A percentile compares a stretch with the other conserved stretches of the same genome.
Evolutionary conservation across 2,888 invertebrate species (phyloP).

Genomic region (Andrena minutula): DNA sequence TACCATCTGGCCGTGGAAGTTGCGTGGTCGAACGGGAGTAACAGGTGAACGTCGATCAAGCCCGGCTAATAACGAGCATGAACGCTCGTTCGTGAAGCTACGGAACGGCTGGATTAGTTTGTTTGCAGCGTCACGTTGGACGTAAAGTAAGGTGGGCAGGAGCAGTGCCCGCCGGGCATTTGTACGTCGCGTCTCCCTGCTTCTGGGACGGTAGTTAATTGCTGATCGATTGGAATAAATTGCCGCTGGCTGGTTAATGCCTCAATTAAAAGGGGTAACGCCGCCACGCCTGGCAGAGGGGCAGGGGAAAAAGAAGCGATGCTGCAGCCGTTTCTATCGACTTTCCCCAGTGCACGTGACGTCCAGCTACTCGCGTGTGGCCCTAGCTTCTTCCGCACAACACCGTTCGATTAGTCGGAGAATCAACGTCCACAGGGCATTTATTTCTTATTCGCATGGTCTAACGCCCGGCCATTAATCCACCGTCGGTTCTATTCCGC

Average conservation of each 20-base stretch:
- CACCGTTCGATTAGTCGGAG: slow-evolving; percentile 37
- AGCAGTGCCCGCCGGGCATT: slow-evolving; percentile 61
- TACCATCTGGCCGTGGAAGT: slow-evolving; percentile 22
- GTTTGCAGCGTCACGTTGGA: slow-evolving; percentile 49
- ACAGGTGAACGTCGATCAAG: slow-evolving; percentile 61
- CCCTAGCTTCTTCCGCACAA: background rate
- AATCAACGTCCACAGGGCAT: slow-evolving; percentile 40
- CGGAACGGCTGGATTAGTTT: slow-evolving; percentile 37
- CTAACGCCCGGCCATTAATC: slow-evolving; percentile 48
- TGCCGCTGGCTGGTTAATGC: slow-evolving; percentile 76
- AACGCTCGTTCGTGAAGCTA: slow-evolving; percentile 1
- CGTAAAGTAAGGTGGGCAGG: slow-evolving; percentile 41
- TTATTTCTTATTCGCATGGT: slow-evolving; percentile 58
- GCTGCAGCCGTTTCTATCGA: slow-evolving; percentile 45
- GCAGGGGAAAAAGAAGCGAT: slow-evolving; percentile 13
- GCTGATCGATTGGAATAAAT: slow-evolving; percentile 80
- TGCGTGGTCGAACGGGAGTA: slow-evolving; percentile 43
- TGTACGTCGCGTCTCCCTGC: slow-evolving; percentile 63
- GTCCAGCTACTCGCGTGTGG: background rate
- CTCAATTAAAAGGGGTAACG: slow-evolving; percentile 72
- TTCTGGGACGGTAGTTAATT: slow-evolving; percentile 75
- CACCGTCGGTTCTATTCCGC: slow-evolving; percentile 22
- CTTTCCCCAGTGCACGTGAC: slow-evolving; percentile 24
- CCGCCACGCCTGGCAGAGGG: background rate
- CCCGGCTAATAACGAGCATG: slow-evolving; percentile 45